These are phyloP conservation scores for Ammodytes dubius DNA, from an alignment of 2,113 vertebrate genomes.

Conservation along the genomic window DNA sequence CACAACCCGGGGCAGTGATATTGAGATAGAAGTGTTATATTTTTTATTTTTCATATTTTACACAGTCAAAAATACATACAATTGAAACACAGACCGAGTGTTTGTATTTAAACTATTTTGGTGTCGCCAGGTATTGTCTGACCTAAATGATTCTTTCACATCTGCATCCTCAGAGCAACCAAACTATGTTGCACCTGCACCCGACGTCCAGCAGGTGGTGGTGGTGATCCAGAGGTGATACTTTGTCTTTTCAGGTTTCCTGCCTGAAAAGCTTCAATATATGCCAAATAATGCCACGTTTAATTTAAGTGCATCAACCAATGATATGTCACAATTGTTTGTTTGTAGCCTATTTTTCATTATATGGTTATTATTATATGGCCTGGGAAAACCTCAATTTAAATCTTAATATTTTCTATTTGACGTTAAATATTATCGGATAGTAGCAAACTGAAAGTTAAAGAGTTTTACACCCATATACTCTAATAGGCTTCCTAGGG, in stretches of 20 bases:
- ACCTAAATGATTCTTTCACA: slow-evolving; percentile 41
- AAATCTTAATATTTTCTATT: not conserved
- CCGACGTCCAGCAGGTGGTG: slow-evolving; percentile 56
- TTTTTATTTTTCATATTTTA: not conserved
- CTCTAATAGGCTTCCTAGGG: not conserved
- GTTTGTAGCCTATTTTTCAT: not conserved
- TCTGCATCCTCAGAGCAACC: not conserved
- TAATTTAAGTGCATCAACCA: not conserved
- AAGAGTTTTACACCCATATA: not conserved
- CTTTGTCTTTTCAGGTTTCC: not conserved
- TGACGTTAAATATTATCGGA: not conserved
- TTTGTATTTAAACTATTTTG: not conserved
- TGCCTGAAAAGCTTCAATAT: not conserved
- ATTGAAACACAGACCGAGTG: not conserved
- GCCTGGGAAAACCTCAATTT: not conserved
- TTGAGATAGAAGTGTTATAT: not conserved
- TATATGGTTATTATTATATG: not conserved
- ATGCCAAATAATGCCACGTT: not conserved
- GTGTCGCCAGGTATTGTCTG: not conserved
- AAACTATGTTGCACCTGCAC: slow-evolving; percentile 53
- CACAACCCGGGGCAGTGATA: not conserved
- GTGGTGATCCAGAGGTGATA: not conserved
- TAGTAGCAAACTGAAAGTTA: not conserved
- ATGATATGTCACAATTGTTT: not conserved
- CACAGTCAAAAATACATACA: not conserved